phyloP scores from a whole-genome alignment of 64 coral and sea anemone genomes.

The Actinia tenebrosa region DNA sequence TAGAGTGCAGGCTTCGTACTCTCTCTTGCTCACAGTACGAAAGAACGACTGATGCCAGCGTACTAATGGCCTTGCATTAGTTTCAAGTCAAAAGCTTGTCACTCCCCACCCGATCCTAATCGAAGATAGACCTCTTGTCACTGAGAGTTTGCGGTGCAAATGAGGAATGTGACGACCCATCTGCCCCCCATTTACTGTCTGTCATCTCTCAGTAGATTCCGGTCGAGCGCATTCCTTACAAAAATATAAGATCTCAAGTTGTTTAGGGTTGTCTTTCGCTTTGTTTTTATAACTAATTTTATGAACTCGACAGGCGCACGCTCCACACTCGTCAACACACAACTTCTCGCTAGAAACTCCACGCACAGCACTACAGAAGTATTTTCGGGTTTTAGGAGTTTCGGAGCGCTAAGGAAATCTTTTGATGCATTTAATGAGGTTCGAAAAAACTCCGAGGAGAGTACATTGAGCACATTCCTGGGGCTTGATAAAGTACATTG shows the following conservation, averaged over 20 bases:
- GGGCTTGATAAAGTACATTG: conserved; percentile 80
- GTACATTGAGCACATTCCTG: conserved; percentile 37
- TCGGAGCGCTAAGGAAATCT: conserved; percentile 13
- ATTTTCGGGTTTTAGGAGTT: neutral
- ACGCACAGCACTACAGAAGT: conserved; percentile 13
- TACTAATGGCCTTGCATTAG: conserved; percentile 34
- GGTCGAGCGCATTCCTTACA: conserved; percentile 80
- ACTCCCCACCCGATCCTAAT: conserved; percentile 53
- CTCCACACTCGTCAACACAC: conserved; percentile 11
- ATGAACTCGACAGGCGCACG: conserved; percentile 52
- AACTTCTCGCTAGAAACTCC: neutral
- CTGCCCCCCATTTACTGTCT: conserved; percentile 82
- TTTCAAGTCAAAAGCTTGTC: conserved; percentile 35
- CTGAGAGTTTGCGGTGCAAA: conserved; percentile 68
- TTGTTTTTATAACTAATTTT: conserved; percentile 97
- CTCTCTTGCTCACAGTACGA: conserved; percentile 7
- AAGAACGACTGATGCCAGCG: conserved; percentile 14
- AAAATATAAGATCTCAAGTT: conserved; percentile 97
- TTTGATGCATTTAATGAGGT: conserved; percentile 45
- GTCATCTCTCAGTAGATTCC: conserved; percentile 84
- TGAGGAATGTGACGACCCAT: conserved; percentile 67
- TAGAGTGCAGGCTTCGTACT: neutral
- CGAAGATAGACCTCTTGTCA: conserved; percentile 29
- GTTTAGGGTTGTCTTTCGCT: conserved; percentile 87
- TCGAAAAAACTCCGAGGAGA: conserved; percentile 7